phyloP scores from a whole-genome alignment of 1,140 invertebrate species.

The Microplitis mediator region DNA sequence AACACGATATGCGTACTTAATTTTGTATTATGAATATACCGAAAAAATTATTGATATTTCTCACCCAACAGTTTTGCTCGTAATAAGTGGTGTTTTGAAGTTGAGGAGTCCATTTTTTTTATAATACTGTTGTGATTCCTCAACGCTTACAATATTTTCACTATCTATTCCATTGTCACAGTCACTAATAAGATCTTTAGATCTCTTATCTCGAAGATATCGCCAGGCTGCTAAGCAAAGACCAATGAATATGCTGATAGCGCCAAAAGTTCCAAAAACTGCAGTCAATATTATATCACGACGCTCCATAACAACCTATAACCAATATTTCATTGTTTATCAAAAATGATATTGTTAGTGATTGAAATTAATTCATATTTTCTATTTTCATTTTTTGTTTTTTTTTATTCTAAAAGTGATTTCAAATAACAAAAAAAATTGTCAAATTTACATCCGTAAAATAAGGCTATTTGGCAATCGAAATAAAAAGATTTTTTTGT shows the following conservation, averaged over 20 bases:
- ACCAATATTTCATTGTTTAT: constrained; percentile 18
- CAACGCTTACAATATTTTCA: constrained; percentile 27
- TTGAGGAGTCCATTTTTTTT: constrained; percentile 74
- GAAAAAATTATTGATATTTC: constrained; percentile 29
- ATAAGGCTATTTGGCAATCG: too few relatives aligned
- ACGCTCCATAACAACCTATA: constrained; percentile 62
- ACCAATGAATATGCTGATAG: constrained; percentile 56
- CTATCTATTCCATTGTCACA: constrained; percentile 48
- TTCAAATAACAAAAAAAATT: too few relatives aligned
- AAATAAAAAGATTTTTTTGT: too few relatives aligned
- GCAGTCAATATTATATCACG: constrained; percentile 61
- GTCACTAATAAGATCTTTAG: constrained; percentile 52
- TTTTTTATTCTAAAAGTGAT: neutral
- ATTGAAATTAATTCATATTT: too few relatives aligned
- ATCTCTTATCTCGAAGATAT: constrained; percentile 56
- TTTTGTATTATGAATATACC: too few relatives aligned
- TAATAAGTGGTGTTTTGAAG: constrained; percentile 78
- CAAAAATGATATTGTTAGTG: neutral
- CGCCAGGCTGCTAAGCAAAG: constrained; percentile 59
- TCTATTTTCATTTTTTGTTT: too few relatives aligned
- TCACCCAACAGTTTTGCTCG: constrained; percentile 69
- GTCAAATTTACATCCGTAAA: too few relatives aligned
- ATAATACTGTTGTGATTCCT: constrained; percentile 36
- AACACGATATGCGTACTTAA: too few relatives aligned
- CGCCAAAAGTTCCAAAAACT: constrained; percentile 60